These are phyloP conservation scores for Lordiphosa mommai DNA, from an alignment of 1,140 invertebrate species.

Conservation along the genomic window DNA sequence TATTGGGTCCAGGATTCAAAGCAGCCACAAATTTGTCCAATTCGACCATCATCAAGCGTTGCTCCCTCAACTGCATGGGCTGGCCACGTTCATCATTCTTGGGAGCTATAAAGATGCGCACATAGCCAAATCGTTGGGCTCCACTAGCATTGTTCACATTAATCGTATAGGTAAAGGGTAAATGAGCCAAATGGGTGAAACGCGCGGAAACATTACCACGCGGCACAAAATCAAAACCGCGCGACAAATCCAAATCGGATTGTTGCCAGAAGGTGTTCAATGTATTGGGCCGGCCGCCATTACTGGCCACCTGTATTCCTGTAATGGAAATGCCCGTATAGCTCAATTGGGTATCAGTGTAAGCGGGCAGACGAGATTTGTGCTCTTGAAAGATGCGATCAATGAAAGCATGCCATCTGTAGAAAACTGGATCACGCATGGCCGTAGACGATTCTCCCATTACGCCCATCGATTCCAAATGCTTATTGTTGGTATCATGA, in stretches of 20 bases:
- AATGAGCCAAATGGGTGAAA: slow-evolving; percentile 88
- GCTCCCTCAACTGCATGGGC: slow-evolving; percentile 83
- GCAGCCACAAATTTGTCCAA: slow-evolving; percentile 87
- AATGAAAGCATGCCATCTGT: slow-evolving; percentile 90
- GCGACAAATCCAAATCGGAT: slow-evolving; percentile 86
- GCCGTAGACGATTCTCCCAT: slow-evolving; percentile 87
- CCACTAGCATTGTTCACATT: slow-evolving; percentile 84
- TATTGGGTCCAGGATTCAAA: slow-evolving; percentile 84
- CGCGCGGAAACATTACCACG: slow-evolving; percentile 85
- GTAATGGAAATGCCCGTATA: slow-evolving; percentile 84
- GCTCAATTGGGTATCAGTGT: slow-evolving; percentile 82
- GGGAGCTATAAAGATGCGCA: slow-evolving; percentile 89
- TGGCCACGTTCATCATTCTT: slow-evolving; percentile 85
- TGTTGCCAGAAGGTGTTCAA: slow-evolving; percentile 87
- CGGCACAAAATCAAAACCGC: slow-evolving; percentile 88
- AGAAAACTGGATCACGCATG: slow-evolving; percentile 92
- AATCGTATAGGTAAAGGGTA: slow-evolving; percentile 85
- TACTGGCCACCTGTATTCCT: slow-evolving; percentile 80
- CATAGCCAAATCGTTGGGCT: slow-evolving; percentile 83
- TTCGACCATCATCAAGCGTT: slow-evolving; percentile 87
- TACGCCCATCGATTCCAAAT: slow-evolving; percentile 84
- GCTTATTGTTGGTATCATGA: slow-evolving; percentile 87
- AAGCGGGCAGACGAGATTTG: slow-evolving; percentile 85
- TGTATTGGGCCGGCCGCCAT: slow-evolving; percentile 81
- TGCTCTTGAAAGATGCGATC: slow-evolving; percentile 89